Evolutionary conservation across 2,113 vertebrate genomes (phyloP).

Genomic region (Colaptes auratus): DNA sequence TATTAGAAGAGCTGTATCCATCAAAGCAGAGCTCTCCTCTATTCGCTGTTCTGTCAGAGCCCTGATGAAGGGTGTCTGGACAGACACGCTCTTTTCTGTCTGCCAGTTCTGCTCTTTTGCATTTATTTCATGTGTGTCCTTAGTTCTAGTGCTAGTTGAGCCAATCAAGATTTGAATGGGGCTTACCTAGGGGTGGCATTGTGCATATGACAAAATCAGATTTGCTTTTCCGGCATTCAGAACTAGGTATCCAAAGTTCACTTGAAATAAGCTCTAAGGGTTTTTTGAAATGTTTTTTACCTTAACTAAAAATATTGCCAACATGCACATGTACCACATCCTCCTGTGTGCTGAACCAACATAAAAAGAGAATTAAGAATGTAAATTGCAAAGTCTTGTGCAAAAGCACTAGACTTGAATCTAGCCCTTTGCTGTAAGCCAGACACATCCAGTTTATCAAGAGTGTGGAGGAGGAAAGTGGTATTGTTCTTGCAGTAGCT

Average conservation of each 20-base stretch:
- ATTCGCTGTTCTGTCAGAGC: background rate
- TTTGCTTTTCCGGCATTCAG: background rate
- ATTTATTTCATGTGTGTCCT: background rate
- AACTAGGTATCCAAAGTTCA: background rate
- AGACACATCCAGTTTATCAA: background rate
- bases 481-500: background rate
- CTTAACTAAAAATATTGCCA: background rate
- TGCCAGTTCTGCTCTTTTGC: background rate
- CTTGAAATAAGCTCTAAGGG: background rate
- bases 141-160: background rate
- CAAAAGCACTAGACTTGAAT: background rate
- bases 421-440: background rate
- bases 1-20: background rate
- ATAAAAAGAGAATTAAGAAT: background rate
- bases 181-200: background rate
- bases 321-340: background rate
- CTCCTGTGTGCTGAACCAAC: background rate
- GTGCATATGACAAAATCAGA: background rate
- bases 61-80: background rate
- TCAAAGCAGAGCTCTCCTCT: background rate
- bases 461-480: background rate
- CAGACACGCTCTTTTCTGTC: background rate
- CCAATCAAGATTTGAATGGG: accelerated
- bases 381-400: background rate
- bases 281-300: background rate